Conservation (phyloP, 1,140 invertebrate genomes). For the Olivierus martensii region DNA sequence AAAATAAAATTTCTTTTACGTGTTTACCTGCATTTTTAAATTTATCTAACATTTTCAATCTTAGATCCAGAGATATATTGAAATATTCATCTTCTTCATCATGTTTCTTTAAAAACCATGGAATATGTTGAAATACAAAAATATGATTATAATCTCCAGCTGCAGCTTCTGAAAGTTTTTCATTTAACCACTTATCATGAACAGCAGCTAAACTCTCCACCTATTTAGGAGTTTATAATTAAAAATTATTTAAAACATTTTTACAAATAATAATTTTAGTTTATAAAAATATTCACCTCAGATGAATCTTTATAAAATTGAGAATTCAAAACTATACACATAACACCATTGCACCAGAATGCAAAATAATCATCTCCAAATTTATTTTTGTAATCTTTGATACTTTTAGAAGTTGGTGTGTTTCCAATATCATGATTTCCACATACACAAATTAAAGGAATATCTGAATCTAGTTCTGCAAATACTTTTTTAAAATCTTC, state of each 20-base stretch:
- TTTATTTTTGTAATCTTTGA: constrained; percentile 29
- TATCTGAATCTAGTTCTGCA: constrained; percentile 29
- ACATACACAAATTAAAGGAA: constrained; percentile 40
- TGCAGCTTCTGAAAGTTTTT: constrained; percentile 23
- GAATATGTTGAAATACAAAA: constrained; percentile 43
- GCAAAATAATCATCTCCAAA: constrained; percentile 44
- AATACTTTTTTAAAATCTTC: constrained; percentile 34
- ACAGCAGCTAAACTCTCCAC: constrained; percentile 27
- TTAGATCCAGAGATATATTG: constrained; percentile 28
- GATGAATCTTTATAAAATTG: constrained; percentile 32
- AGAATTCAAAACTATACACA: constrained; percentile 40
- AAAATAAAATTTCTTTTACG: too few species aligned
- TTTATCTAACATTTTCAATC: constrained; percentile 32
- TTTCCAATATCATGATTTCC: constrained; percentile 45
- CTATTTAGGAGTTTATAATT: not conserved
- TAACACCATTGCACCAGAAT: constrained; percentile 39
- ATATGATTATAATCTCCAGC: constrained; percentile 25
- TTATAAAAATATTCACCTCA: not conserved
- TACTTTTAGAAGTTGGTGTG: constrained; percentile 30
- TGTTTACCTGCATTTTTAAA: constrained; percentile 32
- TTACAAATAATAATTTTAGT: too few species aligned
- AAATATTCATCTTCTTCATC: constrained; percentile 35
- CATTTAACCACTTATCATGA: constrained; percentile 35
- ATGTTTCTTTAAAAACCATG: constrained; percentile 33
- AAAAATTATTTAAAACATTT: too few species aligned